Evolutionary conservation across 2,888 invertebrate species (phyloP).

Genomic region (Tipula confusa): DNA sequence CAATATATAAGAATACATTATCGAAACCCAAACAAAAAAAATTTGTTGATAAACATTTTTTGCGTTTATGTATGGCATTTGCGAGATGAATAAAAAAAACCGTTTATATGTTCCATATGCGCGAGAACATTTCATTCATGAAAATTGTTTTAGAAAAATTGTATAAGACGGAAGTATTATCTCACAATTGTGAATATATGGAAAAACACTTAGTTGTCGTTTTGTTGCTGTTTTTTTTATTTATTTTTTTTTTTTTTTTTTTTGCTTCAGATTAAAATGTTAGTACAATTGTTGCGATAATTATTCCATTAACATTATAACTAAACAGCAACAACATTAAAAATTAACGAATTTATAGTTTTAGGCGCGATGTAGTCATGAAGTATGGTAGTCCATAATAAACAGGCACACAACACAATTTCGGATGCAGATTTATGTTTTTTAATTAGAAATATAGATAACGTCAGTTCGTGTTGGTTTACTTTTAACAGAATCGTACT

Average conservation of each 20-base stretch:
- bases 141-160: neutral
- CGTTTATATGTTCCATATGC: neutral
- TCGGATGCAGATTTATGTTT: neutral
- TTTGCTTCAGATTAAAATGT: neutral
- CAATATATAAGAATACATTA: neutral
- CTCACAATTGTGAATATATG: neutral
- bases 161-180: neutral
- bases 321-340: neutral
- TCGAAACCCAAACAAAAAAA: neutral
- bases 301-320: constrained; percentile 12
- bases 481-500: neutral
- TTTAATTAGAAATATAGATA: neutral
- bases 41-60: neutral
- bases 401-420: neutral
- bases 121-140: constrained; percentile 6
- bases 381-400: neutral
- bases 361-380: neutral
- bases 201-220: neutral
- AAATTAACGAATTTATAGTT: neutral
- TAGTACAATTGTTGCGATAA: neutral
- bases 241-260: too few relatives aligned
- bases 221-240: neutral
- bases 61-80: neutral
- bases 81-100: neutral
- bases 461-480: neutral